Percentiles rank a stretch among this genome's conserved stretches.
phyloP scores from a whole-genome alignment of 2,888 invertebrate genomes.

The Pterobdella sp. region DNA sequence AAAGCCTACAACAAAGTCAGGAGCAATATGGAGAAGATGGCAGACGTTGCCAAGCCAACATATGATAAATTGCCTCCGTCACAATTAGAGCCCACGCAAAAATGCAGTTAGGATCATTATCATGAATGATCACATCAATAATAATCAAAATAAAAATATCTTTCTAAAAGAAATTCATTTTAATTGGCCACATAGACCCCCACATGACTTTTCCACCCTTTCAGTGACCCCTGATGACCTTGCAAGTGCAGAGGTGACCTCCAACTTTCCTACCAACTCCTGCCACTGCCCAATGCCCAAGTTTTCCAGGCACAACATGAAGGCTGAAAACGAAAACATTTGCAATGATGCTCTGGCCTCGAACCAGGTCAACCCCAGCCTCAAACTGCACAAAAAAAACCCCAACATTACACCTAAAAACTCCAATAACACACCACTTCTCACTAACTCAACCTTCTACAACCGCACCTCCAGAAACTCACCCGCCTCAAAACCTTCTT shows the following conservation, averaged over 20 bases:
- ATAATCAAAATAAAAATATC: not conserved
- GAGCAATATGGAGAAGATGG: not conserved
- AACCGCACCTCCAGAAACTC: not conserved
- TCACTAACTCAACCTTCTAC: not conserved
- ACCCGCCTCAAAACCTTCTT: not conserved
- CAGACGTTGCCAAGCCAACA: not conserved
- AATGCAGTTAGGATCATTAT: not conserved
- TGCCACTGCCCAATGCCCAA: no score
- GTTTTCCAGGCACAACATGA: not conserved
- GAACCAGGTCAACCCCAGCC: not conserved
- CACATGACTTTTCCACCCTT: no score
- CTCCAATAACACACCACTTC: not conserved
- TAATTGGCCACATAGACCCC: no score
- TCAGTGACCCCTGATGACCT: no score
- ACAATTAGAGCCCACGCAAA: not conserved
- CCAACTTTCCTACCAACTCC: no score
- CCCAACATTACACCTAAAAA: not conserved
- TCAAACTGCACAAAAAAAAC: not conserved
- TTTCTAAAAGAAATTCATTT: no score
- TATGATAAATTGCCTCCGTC: not conserved
- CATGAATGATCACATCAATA: not conserved
- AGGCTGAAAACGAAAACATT: not conserved
- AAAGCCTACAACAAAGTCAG: not conserved
- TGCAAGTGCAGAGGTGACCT: no score
- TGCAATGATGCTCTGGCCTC: not conserved